Percentiles rank a stretch among this genome's conserved stretches.
Evolutionary conservation across 2,797 vertebrate species (phyloP).

Genomic region (Melanotaenia maccullochi): DNA sequence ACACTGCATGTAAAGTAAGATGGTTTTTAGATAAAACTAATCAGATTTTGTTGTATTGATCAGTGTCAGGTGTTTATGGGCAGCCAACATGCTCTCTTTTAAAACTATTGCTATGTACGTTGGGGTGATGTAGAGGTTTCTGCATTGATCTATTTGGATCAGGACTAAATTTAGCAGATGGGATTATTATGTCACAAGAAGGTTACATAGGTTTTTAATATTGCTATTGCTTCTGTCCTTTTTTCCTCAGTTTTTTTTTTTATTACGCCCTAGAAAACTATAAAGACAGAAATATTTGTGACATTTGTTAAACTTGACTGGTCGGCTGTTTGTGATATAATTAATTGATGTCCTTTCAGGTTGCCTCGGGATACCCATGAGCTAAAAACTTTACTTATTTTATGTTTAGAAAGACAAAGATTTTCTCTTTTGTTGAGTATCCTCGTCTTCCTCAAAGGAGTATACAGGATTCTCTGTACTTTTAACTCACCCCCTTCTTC

Average conservation of each 20-base stretch:
- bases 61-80: not conserved
- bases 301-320: not conserved
- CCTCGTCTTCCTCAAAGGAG: constrained; percentile 32
- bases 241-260: not conserved
- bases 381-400: constrained; percentile 4
- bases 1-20: not conserved
- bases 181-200: not conserved
- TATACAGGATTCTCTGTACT: constrained; percentile 72
- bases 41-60: not conserved
- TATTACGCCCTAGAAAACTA: not conserved
- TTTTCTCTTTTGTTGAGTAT: not conserved
- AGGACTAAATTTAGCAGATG: too few species aligned
- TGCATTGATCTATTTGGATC: not conserved
- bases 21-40: not conserved
- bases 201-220: constrained; percentile 2
- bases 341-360: not conserved
- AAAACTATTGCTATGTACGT: too few species aligned
- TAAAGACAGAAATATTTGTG: constrained; percentile 6
- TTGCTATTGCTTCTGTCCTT: not conserved
- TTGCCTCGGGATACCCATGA: constrained; percentile 16
- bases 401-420: constrained; percentile 20
- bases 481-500: constrained; percentile 48
- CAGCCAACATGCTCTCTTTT: not conserved
- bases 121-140: not conserved
- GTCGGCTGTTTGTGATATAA: not conserved